These are phyloP conservation scores for Adrianichthys oophorus DNA, from an alignment of 2,797 vertebrate species.

Conservation along the genomic window DNA sequence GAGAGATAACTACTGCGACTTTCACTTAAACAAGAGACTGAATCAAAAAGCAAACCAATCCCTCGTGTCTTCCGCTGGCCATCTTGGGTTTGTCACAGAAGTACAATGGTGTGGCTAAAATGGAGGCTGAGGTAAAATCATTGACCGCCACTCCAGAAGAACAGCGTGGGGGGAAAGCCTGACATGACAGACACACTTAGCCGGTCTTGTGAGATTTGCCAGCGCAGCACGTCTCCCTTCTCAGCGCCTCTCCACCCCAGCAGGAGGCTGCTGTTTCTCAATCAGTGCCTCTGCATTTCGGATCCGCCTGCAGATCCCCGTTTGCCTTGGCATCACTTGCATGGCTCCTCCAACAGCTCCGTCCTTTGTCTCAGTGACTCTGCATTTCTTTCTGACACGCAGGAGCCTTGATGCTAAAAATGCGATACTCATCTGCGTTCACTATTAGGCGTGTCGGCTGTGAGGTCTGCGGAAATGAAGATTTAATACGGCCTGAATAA, in stretches of 20 bases:
- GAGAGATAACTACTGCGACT: no score
- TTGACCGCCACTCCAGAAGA: constrained; percentile 33
- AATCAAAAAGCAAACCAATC: no score
- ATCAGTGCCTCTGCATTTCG: constrained; percentile 33
- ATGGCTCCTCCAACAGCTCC: constrained; percentile 20
- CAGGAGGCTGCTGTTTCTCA: constrained; percentile 33
- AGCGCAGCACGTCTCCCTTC: constrained; percentile 19
- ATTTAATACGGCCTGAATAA: constrained; percentile 71
- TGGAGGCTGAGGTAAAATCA: constrained; percentile 34
- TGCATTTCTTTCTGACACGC: constrained; percentile 44
- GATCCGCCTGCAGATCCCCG: constrained; percentile 28
- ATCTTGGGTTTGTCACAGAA: constrained; percentile 12
- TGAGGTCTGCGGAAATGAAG: constrained; percentile 62
- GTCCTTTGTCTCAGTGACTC: constrained; percentile 46
- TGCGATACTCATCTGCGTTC: constrained; percentile 68
- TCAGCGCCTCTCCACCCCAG: constrained; percentile 32
- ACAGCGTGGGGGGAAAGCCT: constrained; percentile 35
- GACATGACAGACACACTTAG: constrained; percentile 32
- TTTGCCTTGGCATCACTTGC: constrained; percentile 35
- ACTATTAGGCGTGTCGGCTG: constrained; percentile 51
- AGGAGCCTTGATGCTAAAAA: constrained; percentile 45
- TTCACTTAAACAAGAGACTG: no score
- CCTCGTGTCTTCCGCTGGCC: background rate
- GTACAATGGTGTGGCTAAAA: constrained; percentile 24
- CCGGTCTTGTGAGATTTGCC: constrained; percentile 41